These are phyloP conservation scores for Coluber constrictor DNA, from an alignment of 2,797 vertebrate genomes.

Conservation along the genomic window DNA sequence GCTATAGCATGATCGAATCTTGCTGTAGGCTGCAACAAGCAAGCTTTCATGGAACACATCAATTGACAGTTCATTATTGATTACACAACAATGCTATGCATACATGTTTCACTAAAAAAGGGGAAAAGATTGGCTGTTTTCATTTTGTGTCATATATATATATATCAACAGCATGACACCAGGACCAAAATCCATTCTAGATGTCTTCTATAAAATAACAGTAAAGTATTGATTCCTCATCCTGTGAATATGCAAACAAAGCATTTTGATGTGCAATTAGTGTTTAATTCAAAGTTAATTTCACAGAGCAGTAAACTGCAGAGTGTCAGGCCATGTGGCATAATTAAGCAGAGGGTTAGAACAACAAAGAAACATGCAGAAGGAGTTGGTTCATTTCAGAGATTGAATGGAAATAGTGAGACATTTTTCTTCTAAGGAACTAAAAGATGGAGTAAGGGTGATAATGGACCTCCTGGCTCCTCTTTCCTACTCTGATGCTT, in stretches of 20 bases:
- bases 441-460: constrained; percentile 30
- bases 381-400: constrained; percentile 57
- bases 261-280: constrained; percentile 66
- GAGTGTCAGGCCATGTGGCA: constrained; percentile 47
- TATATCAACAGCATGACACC: constrained; percentile 45
- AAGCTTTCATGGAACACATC: constrained; percentile 53
- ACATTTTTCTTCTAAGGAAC: constrained; percentile 64
- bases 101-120: constrained; percentile 37
- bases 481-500: background rate
- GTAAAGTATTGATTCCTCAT: constrained; percentile 37
- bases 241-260: constrained; percentile 23
- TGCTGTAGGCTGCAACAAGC: constrained; percentile 59
- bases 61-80: constrained; percentile 63
- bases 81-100: constrained; percentile 56
- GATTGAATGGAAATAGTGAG: constrained; percentile 56
- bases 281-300: constrained; percentile 67
- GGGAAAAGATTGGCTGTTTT: constrained; percentile 7
- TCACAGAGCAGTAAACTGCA: constrained; percentile 61
- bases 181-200: constrained; percentile 24
- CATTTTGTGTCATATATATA: constrained; percentile 52
- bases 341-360: constrained; percentile 65
- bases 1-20: constrained; percentile 46
- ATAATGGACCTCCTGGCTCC: background rate
- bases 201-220: constrained; percentile 47
- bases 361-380: constrained; percentile 61